Base-by-base conservation (phyloP, 2,888 invertebrate species). In the Dysmachus trigonus region DNA sequence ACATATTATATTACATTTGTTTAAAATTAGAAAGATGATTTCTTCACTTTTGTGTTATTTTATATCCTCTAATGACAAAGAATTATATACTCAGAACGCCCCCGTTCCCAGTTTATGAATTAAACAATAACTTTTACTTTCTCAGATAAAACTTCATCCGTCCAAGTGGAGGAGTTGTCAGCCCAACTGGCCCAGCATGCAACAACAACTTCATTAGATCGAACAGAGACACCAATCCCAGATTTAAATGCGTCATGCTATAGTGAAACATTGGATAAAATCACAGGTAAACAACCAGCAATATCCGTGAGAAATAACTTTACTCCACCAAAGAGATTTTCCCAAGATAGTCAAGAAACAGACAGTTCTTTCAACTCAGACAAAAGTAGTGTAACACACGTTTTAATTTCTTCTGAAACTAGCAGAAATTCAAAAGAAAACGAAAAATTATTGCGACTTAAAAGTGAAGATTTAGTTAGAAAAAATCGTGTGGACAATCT, bases 231-330 rank as follows among this genome's bases (percentile, higher is more conserved):
- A 10, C 81, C 81, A 8, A 22, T 81, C 18, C 81, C 81, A 33
- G 53, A 81, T 53, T 8, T 81, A 33, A 81, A n/a, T 18, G 31
- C 27, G 2, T 79, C 79, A 79, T 22, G 22, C 35, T 76, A 51
- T n/a, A 53, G 8, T 22, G 81, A 81, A 81, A 18, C 18, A 13
- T 31, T 31, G 53, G 62, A 81, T 15, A 62, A 62, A 81, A 53
- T 62, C 31, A 81, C 86, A 87, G 86, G 87, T 86, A 87, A 87
- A 86, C 79, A 87, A 86, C 79, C 86, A 84, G 83, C 84, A 74
- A 73, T 79, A 51, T 47, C 84, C 31, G 79, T 76, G 81, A 86
- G 33, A 82, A 41, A 82, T 31, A 51, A 30, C 30, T 74, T 73
- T 41, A 15, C 86, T 53, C 53, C 33, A 62, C 13, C 71, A 81